These are phyloP conservation scores for Unio delphinus DNA, from an alignment of 2,888 invertebrate genomes.

Conservation along the genomic window DNA sequence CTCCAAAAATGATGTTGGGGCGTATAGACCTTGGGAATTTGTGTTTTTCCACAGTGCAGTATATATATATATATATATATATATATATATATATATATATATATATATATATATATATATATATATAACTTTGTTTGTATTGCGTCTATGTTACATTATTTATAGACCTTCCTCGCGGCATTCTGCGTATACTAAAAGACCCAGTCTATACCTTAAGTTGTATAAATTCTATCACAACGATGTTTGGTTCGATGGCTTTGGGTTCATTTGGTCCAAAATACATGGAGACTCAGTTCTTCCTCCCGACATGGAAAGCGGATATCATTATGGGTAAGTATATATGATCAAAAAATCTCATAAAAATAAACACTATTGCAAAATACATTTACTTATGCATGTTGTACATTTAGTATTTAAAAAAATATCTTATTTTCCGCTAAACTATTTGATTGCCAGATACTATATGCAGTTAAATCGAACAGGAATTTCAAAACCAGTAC, in stretches of 20 bases:
- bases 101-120: conserved; percentile 7
- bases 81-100: conserved; percentile 9
- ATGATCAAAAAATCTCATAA: too few species aligned
- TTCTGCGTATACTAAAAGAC: conserved; percentile 30
- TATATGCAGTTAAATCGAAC: too few species aligned
- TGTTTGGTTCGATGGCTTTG: conserved; percentile 39
- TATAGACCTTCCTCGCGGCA: conserved; percentile 38
- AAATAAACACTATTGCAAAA: too few species aligned
- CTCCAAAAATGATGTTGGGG: too few species aligned
- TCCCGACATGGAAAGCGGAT: conserved; percentile 55
- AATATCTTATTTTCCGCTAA: too few species aligned
- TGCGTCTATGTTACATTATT: background rate
- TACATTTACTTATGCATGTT: too few species aligned
- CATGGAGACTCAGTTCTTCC: conserved; percentile 50
- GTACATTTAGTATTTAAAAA: too few species aligned
- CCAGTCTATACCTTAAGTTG: conserved; percentile 35
- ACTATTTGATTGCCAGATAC: too few species aligned
- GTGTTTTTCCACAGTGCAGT: too few species aligned
- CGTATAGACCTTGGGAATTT: too few species aligned
- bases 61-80: conserved; percentile 9
- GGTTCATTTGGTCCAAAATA: conserved; percentile 53
- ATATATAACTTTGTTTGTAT: background rate
- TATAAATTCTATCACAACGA: conserved; percentile 9
- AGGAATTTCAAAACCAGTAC: too few species aligned
- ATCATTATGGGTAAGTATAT: conserved; percentile 39